A percentile compares a stretch with the other conserved stretches of the same genome.
phyloP scores from a whole-genome alignment of 2,113 vertebrate species.

The Leptobrachium ailaonicum region DNA sequence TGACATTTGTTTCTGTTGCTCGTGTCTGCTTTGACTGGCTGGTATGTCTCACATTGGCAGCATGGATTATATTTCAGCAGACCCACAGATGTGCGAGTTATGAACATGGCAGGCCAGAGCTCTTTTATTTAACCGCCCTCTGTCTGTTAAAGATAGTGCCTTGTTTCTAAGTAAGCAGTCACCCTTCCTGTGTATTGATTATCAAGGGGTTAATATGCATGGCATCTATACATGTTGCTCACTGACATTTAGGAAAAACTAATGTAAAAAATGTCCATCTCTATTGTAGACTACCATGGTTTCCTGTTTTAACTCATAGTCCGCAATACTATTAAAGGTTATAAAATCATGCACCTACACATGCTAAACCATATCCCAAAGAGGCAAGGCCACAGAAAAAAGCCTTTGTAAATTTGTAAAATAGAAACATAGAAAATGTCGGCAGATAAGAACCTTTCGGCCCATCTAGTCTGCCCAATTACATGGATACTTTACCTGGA shows the following conservation, averaged over 20 bases:
- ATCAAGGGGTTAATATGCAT: constrained; percentile 62
- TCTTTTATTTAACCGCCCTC: constrained; percentile 45
- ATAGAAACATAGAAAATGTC: too few relatives aligned
- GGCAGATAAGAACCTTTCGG: too few relatives aligned
- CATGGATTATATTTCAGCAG: constrained; percentile 72
- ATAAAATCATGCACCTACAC: constrained; percentile 20
- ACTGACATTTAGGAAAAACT: constrained; percentile 54
- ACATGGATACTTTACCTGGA: too few relatives aligned
- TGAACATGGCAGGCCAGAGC: constrained; percentile 52
- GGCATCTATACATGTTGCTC: constrained; percentile 73
- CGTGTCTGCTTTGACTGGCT: constrained; percentile 82
- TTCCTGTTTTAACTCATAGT: constrained; percentile 72
- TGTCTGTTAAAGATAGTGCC: constrained; percentile 5
- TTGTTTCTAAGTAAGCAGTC: not conserved
- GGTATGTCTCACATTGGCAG: constrained; percentile 88
- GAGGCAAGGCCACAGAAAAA: too few relatives aligned
- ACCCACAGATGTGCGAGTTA: constrained; percentile 66
- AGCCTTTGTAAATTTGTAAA: too few relatives aligned
- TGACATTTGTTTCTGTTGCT: constrained; percentile 88
- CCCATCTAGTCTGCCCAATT: too few relatives aligned
- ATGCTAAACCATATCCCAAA: constrained; percentile 3
- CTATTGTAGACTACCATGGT: constrained; percentile 72
- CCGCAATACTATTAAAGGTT: constrained; percentile 52
- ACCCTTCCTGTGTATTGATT: not conserved
- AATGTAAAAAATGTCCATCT: constrained; percentile 66